Conservation (phyloP, 2,888 invertebrate genomes). For the Exephanes ischioxanthus region DNA sequence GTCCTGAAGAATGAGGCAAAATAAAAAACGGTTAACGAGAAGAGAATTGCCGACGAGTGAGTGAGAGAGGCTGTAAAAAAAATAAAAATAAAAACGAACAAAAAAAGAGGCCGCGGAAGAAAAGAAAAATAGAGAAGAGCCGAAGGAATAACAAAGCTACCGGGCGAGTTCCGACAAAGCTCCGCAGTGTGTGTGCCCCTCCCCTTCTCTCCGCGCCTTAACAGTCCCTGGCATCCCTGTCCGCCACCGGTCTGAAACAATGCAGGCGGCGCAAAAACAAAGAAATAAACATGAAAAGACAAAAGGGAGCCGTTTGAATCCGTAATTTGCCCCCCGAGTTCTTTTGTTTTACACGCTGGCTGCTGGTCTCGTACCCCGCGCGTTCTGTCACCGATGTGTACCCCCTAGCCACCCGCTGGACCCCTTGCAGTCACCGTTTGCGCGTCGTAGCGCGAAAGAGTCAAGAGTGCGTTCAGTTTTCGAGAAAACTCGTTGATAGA, state of each 20-base stretch:
- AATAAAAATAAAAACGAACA: slow-evolving; percentile 39
- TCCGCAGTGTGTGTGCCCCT: slow-evolving; percentile 61
- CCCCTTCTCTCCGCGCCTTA: slow-evolving; percentile 50
- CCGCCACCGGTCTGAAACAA: slow-evolving; percentile 78
- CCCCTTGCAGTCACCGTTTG: slow-evolving; percentile 53
- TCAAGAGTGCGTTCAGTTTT: slow-evolving; percentile 57
- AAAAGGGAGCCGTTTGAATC: slow-evolving; percentile 84
- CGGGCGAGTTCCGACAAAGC: slow-evolving; percentile 74
- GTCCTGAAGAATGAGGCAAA: slow-evolving; percentile 67
- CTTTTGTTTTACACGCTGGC: slow-evolving; percentile 79
- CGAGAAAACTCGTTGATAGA: slow-evolving; percentile 30
- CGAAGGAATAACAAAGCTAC: slow-evolving; percentile 79
- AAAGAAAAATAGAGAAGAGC: slow-evolving; percentile 68
- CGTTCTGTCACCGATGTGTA: slow-evolving; percentile 63
- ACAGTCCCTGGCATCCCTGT: slow-evolving; percentile 61
- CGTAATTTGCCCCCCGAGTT: slow-evolving; percentile 83
- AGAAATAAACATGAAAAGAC: slow-evolving; percentile 84
- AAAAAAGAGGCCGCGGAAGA: slow-evolving; percentile 57
- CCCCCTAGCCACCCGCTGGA: slow-evolving; percentile 60
- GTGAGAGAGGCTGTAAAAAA: slow-evolving; percentile 62
- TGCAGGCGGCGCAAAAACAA: slow-evolving; percentile 82
- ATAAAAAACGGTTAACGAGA: slow-evolving; percentile 66
- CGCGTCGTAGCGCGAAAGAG: slow-evolving; percentile 41
- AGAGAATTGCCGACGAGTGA: slow-evolving; percentile 63
- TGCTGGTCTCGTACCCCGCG: slow-evolving; percentile 59